Percentiles rank a stretch among this genome's conserved stretches.
Evolutionary conservation across 2,888 invertebrate genomes (phyloP).

Genomic region (Bruchidius siliquastri): DNA sequence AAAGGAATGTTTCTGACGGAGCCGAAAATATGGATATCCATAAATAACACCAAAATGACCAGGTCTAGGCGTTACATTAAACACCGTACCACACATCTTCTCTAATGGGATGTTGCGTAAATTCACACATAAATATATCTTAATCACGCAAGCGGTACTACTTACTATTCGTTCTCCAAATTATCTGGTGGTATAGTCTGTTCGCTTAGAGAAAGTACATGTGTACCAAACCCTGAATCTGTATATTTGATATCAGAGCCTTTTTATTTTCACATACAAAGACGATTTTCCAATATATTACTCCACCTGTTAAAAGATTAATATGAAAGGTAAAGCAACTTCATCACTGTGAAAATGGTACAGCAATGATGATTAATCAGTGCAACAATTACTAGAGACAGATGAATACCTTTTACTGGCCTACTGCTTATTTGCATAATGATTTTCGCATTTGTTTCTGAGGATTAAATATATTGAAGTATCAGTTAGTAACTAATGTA

Average conservation of each 20-base stretch:
- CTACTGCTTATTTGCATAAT: too few species aligned
- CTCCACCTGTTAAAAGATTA: too few species aligned
- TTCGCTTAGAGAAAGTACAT: not conserved
- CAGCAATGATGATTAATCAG: too few species aligned
- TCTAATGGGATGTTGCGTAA: not conserved
- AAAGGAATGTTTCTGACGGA: not conserved
- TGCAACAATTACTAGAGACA: too few species aligned
- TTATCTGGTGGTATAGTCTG: not conserved
- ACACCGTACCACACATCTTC: not conserved
- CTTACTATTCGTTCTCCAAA: not conserved
- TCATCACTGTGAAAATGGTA: too few species aligned
- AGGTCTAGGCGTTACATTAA: not conserved
- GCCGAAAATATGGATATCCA: not conserved
- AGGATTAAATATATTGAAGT: too few species aligned
- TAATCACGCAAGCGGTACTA: not conserved
- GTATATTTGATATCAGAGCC: not conserved
- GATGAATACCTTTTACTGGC: too few species aligned
- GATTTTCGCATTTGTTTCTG: too few species aligned
- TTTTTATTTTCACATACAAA: too few species aligned
- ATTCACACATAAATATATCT: not conserved
- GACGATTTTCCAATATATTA: too few species aligned
- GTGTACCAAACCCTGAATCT: not conserved
- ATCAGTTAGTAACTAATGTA: too few species aligned
- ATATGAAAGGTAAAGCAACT: too few species aligned
- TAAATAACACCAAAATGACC: not conserved